Percentiles rank a stretch among this genome's conserved stretches.
phyloP scores from a whole-genome alignment of 2,113 vertebrate species.

The Pterocles orientalis region DNA sequence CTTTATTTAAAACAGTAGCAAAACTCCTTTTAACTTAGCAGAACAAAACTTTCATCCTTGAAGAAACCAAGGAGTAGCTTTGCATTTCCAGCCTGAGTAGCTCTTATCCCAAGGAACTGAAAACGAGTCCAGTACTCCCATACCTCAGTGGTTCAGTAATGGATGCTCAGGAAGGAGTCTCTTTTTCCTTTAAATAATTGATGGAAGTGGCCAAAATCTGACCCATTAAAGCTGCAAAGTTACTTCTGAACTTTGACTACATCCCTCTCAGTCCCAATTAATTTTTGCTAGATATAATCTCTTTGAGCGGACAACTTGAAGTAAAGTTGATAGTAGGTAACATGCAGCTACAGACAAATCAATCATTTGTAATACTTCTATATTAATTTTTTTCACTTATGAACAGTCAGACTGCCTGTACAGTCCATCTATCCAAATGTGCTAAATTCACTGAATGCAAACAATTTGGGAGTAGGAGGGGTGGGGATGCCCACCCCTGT shows the following conservation, averaged over 20 bases:
- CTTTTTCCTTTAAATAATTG: not conserved
- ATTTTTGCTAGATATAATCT: not conserved
- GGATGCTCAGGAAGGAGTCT: not conserved
- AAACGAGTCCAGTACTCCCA: not conserved
- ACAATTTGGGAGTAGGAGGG: not conserved
- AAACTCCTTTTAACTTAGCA: not conserved
- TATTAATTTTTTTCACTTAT: not conserved
- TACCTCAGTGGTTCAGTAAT: not conserved
- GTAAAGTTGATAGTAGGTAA: not conserved
- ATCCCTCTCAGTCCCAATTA: fast-evolving
- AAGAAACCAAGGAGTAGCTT: not conserved
- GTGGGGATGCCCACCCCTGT: not conserved
- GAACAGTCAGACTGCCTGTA: not conserved
- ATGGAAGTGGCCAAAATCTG: not conserved
- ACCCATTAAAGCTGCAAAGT: not conserved
- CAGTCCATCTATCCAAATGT: not conserved
- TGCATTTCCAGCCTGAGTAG: not conserved
- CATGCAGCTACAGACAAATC: not conserved
- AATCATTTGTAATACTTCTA: not conserved
- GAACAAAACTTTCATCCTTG: not conserved
- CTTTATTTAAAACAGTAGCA: not conserved
- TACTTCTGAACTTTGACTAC: not conserved
- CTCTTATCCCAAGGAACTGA: not conserved
- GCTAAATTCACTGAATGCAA: not conserved
- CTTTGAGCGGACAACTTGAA: not conserved